A percentile compares a stretch with the other conserved stretches of the same genome.
Conservation (phyloP, 2,113 vertebrate species). For the Daboia siamensis region DNA sequence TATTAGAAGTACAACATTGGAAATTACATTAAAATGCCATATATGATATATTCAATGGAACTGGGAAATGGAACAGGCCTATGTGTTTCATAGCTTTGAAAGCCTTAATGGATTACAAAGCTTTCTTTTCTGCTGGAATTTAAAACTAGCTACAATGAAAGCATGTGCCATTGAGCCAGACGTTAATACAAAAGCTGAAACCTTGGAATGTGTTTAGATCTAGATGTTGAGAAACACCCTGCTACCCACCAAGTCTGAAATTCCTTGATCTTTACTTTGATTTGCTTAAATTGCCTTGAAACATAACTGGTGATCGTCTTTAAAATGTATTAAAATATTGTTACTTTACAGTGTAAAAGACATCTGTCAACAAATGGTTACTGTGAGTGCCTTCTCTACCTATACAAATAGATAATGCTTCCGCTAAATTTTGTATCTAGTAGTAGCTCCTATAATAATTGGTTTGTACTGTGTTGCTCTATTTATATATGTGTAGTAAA, state of each 20-base stretch:
- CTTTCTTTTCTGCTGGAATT: conserved; percentile 37
- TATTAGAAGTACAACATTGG: conserved; percentile 48
- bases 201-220: conserved; percentile 26
- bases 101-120: conserved; percentile 48
- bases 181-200: conserved; percentile 24
- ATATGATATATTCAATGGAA: conserved; percentile 18
- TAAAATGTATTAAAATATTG: neutral
- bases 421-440: neutral
- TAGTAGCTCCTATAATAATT: neutral
- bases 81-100: conserved; percentile 52
- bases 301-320: neutral
- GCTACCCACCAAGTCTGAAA: neutral
- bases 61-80: conserved; percentile 49
- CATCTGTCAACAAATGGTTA: neutral
- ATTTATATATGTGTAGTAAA: neutral
- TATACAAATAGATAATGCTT: neutral
- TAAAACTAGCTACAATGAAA: conserved; percentile 53
- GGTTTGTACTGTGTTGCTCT: neutral
- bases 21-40: conserved; percentile 50
- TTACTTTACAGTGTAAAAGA: conserved; percentile 4
- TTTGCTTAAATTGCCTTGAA: neutral
- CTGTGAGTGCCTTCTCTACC: neutral
- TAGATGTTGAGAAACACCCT: neutral
- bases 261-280: conserved; percentile 5
- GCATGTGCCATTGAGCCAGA: conserved; percentile 63